A percentile compares a stretch with the other conserved stretches of the same genome.
phyloP scores from a whole-genome alignment of 1,140 invertebrate species.

The Drosophila neocordata region DNA sequence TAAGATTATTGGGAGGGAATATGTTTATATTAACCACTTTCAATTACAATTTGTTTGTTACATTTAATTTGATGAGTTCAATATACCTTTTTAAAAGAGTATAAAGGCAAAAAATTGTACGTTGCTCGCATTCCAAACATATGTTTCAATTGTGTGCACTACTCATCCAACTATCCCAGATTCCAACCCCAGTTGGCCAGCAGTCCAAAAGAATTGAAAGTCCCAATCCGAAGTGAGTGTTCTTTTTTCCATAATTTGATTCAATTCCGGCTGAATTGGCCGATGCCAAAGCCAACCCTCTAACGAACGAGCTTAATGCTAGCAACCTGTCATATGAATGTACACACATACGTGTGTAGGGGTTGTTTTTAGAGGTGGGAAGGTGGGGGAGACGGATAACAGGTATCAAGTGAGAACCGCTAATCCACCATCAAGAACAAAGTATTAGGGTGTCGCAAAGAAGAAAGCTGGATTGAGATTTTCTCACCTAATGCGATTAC shows the following conservation, averaged over 20 bases:
- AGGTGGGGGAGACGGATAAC: neutral
- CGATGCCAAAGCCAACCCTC: conserved; percentile 36
- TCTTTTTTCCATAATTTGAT: conserved; percentile 61
- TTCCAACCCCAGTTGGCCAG: conserved; percentile 18
- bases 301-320: neutral
- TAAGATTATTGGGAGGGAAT: too few relatives aligned
- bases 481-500: conserved; percentile 27
- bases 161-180: conserved; percentile 39
- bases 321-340: conserved; percentile 8
- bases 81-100: neutral
- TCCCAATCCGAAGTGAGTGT: conserved; percentile 34
- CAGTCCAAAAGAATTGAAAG: conserved; percentile 11
- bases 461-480: conserved; percentile 13
- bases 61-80: too few relatives aligned
- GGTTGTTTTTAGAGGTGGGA: neutral
- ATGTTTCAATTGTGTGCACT: conserved; percentile 77
- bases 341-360: neutral
- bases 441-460: neutral
- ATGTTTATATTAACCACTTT: too few relatives aligned
- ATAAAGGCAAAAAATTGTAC: conserved; percentile 28
- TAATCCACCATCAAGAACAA: neutral
- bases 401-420: neutral
- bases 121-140: conserved; percentile 61
- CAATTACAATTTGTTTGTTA: too few relatives aligned
- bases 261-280: conserved; percentile 55